Percentiles rank a stretch among this genome's conserved stretches.
phyloP scores from a whole-genome alignment of 2,113 vertebrate genomes.

The Oryctolagus cuniculus region mOryCun1.1 NC_091445.1:4750001-4750500 shows the following conservation, averaged over 20 bases:
- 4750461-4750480: neutral
- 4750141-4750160: neutral
- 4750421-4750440: neutral
- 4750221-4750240: neutral
- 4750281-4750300: neutral
- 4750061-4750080: neutral
- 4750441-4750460: neutral
- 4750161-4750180: neutral
- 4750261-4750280: neutral
- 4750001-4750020: neutral
- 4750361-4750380: neutral
- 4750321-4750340: neutral
- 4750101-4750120: neutral
- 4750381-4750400: neutral
- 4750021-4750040: constrained; percentile 18
- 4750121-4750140: neutral
- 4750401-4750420: neutral
- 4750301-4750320: neutral
- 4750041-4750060: neutral
- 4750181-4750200: constrained; percentile 21
- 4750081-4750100: neutral
- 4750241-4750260: neutral
- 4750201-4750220: neutral
- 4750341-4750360: neutral
- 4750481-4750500: neutral